Base-by-base conservation (phyloP, 1,140 invertebrate species). In the Lasaia peninsularis region DNA sequence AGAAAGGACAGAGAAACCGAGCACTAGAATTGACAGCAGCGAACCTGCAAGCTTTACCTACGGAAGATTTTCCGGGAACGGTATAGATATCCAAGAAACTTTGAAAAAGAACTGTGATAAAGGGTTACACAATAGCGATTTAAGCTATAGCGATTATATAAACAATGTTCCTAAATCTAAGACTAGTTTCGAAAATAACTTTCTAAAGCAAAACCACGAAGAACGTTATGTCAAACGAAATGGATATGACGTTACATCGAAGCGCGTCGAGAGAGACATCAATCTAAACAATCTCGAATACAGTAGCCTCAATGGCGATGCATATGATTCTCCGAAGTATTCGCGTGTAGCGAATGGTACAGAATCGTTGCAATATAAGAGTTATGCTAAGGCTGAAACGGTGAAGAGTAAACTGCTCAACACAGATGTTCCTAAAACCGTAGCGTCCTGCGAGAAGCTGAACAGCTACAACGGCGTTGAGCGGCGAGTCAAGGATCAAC, bases 141-240 rank as follows among this genome's bases (percentile, higher is more conserved):
- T 83, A 73, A 71, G 67, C 60, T 81, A 79, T 79, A 84, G 68
- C 68, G 78, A 88, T 63, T 88, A 83, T 66, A 67, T 84, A 70
- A 86, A 84, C 67, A 86, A 86, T 86, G 86, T 88, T 88, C 86
- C 86, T 86, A 88, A 88, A 81, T 84, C 78, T 84, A 88, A 86
- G 74, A 80, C 74, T 84, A 88, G 79, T 75, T 88, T 88, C 69
- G 85, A 88, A 78, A 88, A 78, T 73, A 88, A 74, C 65, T 88
- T 88, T 71, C 76, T 88, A 24, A 86, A 86, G 70, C 83, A 86
- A 61, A 88, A 68, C 60, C 70, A 75, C 44, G 83, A 86, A 58
- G 83, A 86, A 60, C 80, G 80, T 65, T 80, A 82, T 64, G 81
- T 60, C 31, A 88, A 85, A 80, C 78, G 83, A 75, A 86, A 81